Conservation (phyloP, 2,113 vertebrate species). For the Psilopogon haemacephalus region DNA sequence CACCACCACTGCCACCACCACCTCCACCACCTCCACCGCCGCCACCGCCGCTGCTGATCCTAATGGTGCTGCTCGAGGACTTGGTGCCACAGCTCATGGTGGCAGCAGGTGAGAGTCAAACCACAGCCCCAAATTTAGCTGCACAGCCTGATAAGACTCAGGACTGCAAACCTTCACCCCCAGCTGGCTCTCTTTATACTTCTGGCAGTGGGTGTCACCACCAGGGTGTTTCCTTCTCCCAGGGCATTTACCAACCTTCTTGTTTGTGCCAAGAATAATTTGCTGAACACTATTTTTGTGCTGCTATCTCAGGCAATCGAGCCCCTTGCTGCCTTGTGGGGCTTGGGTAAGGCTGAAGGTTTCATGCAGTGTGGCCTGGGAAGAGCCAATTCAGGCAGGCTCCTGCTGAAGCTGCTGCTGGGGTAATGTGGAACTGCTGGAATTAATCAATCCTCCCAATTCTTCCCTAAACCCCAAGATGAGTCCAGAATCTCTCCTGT, state of each 20-base stretch:
- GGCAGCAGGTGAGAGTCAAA: neutral
- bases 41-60: neutral
- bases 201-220: constrained; percentile 61
- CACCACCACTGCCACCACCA: neutral
- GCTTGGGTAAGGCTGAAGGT: neutral
- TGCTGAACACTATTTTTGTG: constrained; percentile 64
- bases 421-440: neutral
- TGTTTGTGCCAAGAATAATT: constrained; percentile 73
- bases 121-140: constrained; percentile 17
- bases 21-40: constrained; percentile 43
- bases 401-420: neutral
- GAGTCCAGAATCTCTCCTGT: neutral
- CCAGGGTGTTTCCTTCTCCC: constrained; percentile 67
- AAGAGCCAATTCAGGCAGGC: neutral
- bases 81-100: constrained; percentile 63
- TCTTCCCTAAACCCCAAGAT: neutral
- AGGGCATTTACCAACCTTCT: constrained; percentile 63
- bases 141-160: constrained; percentile 57
- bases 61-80: neutral
- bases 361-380: neutral
- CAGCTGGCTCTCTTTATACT: constrained; percentile 49
- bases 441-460: neutral
- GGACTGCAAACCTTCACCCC: constrained; percentile 37
- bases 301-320: constrained; percentile 25
- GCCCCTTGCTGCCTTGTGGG: neutral